phyloP scores from a whole-genome alignment of 2,113 vertebrate genomes.

The Monopterus albus region DNA sequence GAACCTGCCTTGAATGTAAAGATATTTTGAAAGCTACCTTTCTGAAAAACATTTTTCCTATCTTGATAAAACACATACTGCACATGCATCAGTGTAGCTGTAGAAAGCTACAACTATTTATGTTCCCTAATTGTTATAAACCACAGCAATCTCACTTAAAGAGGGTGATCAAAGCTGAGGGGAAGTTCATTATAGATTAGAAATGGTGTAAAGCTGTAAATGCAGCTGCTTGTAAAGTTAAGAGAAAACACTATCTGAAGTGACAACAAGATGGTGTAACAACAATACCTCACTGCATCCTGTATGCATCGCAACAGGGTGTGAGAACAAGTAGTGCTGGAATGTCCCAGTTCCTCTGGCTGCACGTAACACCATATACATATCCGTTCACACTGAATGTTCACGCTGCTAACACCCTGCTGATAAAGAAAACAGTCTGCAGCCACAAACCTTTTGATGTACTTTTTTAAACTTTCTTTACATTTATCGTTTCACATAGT shows the following conservation, averaged over 20 bases:
- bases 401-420: neutral
- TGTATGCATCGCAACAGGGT: conserved; percentile 23
- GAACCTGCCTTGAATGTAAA: too few relatives aligned
- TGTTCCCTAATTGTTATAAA: neutral
- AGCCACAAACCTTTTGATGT: neutral
- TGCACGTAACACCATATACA: neutral
- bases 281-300: too few relatives aligned
- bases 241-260: neutral
- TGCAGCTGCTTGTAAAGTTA: neutral
- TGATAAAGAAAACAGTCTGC: neutral
- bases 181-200: neutral
- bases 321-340: conserved; percentile 26
- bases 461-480: too few relatives aligned
- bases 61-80: neutral
- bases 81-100: neutral
- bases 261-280: neutral
- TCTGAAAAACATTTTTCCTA: too few relatives aligned
- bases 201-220: neutral
- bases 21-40: too few relatives aligned
- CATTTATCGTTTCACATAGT: too few relatives aligned
- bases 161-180: neutral
- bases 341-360: conserved; percentile 21
- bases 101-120: neutral
- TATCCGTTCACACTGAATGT: conserved; percentile 1
- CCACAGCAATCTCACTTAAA: neutral